Conservation (phyloP, 2,888 invertebrate genomes). For the Hybos culiciformis region DNA sequence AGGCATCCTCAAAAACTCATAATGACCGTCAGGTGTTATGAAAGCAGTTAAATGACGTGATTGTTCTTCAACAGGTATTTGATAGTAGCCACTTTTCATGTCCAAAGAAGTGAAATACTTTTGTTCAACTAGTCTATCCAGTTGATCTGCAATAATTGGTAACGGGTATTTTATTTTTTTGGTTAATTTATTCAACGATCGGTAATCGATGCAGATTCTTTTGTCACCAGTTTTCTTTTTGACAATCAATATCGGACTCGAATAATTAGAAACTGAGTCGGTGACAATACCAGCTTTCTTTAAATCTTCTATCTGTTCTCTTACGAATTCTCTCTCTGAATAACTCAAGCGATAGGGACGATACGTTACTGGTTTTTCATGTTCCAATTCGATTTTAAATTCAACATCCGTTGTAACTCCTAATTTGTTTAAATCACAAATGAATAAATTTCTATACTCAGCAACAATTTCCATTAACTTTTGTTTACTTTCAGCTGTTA, state of each 20-base stretch:
- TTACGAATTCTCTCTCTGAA: conserved; percentile 10
- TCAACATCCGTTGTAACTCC: conserved; percentile 9
- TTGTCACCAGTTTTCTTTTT: conserved; percentile 19
- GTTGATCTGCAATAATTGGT: conserved; percentile 15
- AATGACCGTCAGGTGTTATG: conserved; percentile 16
- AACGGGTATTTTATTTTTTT: not conserved
- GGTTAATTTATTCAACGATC: conserved; percentile 18
- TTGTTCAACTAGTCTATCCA: conserved; percentile 12
- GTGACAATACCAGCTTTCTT: conserved; percentile 11
- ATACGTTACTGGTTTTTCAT: conserved; percentile 9
- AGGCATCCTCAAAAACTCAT: conserved; percentile 17
- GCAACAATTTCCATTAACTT: conserved; percentile 8
- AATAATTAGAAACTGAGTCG: conserved; percentile 14
- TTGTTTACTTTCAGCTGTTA: not conserved
- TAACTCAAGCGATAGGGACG: conserved; percentile 12
- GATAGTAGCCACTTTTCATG: conserved; percentile 15
- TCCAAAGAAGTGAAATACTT: conserved; percentile 16
- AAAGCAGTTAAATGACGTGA: conserved; percentile 18
- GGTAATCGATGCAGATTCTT: conserved; percentile 21
- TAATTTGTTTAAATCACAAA: conserved; percentile 9
- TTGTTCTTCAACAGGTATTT: conserved; percentile 16
- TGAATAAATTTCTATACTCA: conserved; percentile 9
- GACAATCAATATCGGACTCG: conserved; percentile 17
- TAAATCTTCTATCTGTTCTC: conserved; percentile 10
- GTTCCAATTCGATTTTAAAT: conserved; percentile 11